phyloP scores from a whole-genome alignment of 2,797 vertebrate genomes.

The Sparus aurata region DNA sequence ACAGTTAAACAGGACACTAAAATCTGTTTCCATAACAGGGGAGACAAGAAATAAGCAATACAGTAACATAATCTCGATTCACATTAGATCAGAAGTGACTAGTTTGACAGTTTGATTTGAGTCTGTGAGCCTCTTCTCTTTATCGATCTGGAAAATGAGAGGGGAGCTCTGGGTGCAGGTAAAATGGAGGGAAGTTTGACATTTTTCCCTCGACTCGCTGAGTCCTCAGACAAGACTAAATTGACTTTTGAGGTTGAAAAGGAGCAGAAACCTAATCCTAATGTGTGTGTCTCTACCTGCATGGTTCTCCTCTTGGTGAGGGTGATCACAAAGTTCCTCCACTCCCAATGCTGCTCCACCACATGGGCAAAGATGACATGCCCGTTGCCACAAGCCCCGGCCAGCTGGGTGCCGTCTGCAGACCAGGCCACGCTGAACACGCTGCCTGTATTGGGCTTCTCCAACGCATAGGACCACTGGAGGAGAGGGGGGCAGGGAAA shows the following conservation, averaged over 20 bases:
- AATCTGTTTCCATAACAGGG: too few relatives aligned
- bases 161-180: too few relatives aligned
- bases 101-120: too few relatives aligned
- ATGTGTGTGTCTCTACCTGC: constrained; percentile 87
- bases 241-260: neutral
- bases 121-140: too few relatives aligned
- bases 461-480: constrained; percentile 97
- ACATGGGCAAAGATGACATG: constrained; percentile 97
- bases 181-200: too few relatives aligned
- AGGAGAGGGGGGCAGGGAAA: neutral
- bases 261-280: neutral
- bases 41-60: too few relatives aligned
- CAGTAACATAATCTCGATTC: too few relatives aligned
- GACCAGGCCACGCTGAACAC: constrained; percentile 95
- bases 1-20: too few relatives aligned
- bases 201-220: neutral
- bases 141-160: too few relatives aligned
- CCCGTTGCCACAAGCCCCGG: constrained; percentile 95
- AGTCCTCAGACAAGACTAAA: neutral
- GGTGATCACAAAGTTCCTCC: constrained; percentile 94
- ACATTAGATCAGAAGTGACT: too few relatives aligned
- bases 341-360: constrained; percentile 96
- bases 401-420: constrained; percentile 94
- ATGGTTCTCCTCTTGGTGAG: constrained; percentile 94
- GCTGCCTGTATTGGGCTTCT: constrained; percentile 96